These are phyloP conservation scores for Lithobates pipiens DNA, from an alignment of 2,797 vertebrate genomes.

Conservation along the genomic window DNA sequence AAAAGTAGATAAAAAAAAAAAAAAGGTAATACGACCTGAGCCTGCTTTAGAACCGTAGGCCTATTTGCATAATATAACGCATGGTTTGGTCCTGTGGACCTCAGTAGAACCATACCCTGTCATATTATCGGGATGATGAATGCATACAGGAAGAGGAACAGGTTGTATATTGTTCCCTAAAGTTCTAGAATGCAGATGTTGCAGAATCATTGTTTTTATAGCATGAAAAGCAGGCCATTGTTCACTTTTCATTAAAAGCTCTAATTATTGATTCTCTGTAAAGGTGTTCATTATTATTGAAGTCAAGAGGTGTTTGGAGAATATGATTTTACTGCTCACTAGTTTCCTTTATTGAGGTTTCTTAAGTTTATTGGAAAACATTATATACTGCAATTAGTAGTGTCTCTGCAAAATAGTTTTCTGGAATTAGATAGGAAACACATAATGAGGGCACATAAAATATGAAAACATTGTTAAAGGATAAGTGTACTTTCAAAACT, in stretches of 20 bases:
- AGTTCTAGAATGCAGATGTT: conserved; percentile 53
- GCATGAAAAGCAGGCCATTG: conserved; percentile 13
- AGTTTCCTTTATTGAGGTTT: conserved; percentile 42
- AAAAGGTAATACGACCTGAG: neutral
- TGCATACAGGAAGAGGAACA: conserved; percentile 42
- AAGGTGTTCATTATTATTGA: conserved; percentile 40
- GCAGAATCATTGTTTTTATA: conserved; percentile 50
- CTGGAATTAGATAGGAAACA: neutral
- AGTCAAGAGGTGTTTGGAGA: conserved; percentile 58
- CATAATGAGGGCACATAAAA: neutral
- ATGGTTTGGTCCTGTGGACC: conserved; percentile 7
- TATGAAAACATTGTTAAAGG: neutral
- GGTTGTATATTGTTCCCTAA: conserved; percentile 53
- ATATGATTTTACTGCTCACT: conserved; percentile 32
- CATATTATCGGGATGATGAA: conserved; percentile 42
- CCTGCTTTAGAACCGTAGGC: neutral
- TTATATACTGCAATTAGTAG: conserved; percentile 41
- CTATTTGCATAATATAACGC: conserved; percentile 42
- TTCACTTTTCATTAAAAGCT: conserved; percentile 48
- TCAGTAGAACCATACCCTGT: conserved; percentile 24
- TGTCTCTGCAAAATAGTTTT: conserved; percentile 12
- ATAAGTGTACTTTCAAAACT: no score
- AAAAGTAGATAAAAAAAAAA: neutral
- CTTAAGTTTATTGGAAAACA: conserved; percentile 35
- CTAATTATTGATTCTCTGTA: conserved; percentile 52